phyloP scores from a whole-genome alignment of 1,140 invertebrate genomes.

The Apis dorsata region DNA sequence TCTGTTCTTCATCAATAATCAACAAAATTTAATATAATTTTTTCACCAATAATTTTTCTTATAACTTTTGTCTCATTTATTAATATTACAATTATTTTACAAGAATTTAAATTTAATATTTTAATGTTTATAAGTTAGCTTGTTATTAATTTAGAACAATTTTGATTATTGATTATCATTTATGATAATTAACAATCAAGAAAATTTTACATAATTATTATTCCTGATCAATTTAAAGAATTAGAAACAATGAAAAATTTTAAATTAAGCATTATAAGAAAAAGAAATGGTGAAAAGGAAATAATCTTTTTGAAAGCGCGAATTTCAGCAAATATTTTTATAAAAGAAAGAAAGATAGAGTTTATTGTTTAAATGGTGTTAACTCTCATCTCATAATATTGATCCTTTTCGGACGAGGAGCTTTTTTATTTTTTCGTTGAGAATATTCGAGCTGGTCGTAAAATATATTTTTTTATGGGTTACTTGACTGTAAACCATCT shows the following conservation, averaged over 20 bases:
- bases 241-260: not conserved
- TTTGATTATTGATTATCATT: no score
- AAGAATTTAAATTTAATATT: no score
- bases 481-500: not conserved
- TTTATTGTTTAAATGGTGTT: slow-evolving; percentile 16
- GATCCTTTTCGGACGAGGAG: not conserved
- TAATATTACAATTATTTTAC: no score
- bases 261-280: not conserved
- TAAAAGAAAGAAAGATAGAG: not conserved
- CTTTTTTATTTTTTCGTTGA: not conserved
- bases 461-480: slow-evolving; percentile 33
- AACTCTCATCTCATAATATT: slow-evolving; percentile 16
- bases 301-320: not conserved
- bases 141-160: no score
- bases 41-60: no score
- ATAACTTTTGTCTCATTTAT: no score
- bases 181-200: no score
- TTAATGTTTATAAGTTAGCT: no score
- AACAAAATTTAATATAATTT: no score
- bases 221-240: no score
- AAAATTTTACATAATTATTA: no score
- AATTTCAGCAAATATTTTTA: slow-evolving; percentile 3
- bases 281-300: not conserved
- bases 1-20: no score
- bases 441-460: not conserved